Base-by-base conservation (phyloP, 2,888 invertebrate species). In the Caenorhabditis panamensis region DNA sequence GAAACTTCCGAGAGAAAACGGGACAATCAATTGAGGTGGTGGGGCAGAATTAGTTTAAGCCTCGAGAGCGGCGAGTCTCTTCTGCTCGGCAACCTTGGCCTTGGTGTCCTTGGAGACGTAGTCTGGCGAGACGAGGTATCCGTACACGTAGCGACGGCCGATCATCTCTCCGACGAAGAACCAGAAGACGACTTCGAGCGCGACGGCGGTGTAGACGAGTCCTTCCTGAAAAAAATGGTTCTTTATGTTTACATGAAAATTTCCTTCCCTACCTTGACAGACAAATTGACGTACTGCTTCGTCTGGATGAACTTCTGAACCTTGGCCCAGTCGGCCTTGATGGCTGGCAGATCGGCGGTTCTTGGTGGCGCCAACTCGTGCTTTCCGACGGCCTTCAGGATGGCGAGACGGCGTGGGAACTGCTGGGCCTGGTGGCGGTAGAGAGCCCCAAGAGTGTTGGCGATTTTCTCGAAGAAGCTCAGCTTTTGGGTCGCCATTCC, bases 81-180 rank as follows among this genome's bases (percentile, higher is more conserved):
- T 77, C 53, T 71, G 61, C 28, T 81, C 79, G 47, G 58, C 63
- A 8, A 83, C 88, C 58, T 79, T 53, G 58, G 83, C 80, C 22
- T 59, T 59, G n/a, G 88, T 86, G 18, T 87, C 86, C 68, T 86
- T 86, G 22, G 87, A 87, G 22, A 87, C 79, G 81, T 81, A 87
- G 54, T 86, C 83, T 36, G 84, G 68, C 54, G 82, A 87, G 18
- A 87, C 86, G 63, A 92, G 84, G 88, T 93, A 94, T 53, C 97
- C 98, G 85, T 96, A 94, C 90, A 97, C 86, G 91, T 95, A 94
- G 88, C 96, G 94, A 92, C 96, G 96, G 90, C 98, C 98, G 90
- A 99, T 96, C 92, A 95, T 95, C 93, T 99, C 98, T 86, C 98
- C 98, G 86, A 96, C 93, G 91, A 95, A 98, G 92, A 99, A 99